Evolutionary conservation across 2,797 vertebrate species (phyloP).

Genomic region (Margarornis squamiger): DNA sequence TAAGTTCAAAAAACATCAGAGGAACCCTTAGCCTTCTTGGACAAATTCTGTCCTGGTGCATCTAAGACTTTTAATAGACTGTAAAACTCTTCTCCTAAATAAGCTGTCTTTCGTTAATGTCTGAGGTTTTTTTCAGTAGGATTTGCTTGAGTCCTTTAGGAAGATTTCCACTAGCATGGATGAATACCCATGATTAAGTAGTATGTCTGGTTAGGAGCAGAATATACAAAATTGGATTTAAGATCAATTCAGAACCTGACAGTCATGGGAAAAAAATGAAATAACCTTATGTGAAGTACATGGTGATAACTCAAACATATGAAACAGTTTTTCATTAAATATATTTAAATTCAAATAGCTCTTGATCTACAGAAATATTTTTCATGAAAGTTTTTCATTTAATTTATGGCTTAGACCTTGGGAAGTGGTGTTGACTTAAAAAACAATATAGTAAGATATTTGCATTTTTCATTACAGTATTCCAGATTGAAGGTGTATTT

Average conservation of each 20-base stretch:
- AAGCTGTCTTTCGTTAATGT: background rate
- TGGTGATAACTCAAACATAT: background rate
- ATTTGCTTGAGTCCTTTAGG: background rate
- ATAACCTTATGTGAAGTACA: fast-evolving
- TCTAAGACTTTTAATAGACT: background rate
- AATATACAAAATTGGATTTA: background rate
- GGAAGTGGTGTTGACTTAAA: background rate
- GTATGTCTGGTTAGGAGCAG: background rate
- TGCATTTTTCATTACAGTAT: background rate
- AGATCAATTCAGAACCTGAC: background rate
- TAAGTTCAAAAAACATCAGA: background rate
- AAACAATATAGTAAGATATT: background rate
- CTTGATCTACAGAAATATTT: background rate
- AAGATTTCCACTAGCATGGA: background rate
- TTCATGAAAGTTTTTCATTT: background rate
- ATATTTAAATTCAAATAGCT: background rate
- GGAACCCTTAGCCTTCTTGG: background rate
- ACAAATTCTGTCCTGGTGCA: background rate
- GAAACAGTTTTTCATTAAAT: background rate
- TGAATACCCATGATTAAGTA: background rate
- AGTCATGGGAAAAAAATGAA: background rate
- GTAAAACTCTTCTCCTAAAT: background rate
- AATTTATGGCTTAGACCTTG: background rate
- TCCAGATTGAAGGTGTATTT: fast-evolving
- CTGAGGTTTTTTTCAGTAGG: background rate